phyloP scores from a whole-genome alignment of 2,113 vertebrate genomes.

The Fulmarus glacialis region DNA sequence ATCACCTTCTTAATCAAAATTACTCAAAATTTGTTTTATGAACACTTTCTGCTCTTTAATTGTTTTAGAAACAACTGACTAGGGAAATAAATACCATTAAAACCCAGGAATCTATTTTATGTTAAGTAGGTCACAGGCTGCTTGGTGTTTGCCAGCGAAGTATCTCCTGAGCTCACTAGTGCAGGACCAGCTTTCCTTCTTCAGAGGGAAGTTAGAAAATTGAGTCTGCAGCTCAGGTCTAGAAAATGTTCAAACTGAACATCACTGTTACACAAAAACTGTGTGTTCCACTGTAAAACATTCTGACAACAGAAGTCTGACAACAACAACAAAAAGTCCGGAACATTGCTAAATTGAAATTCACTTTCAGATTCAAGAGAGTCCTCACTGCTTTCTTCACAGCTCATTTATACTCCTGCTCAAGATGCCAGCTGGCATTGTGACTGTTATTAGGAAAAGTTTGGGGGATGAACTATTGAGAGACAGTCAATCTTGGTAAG shows the following conservation, averaged over 20 bases:
- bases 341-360: not conserved
- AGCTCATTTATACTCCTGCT: constrained; percentile 11
- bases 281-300: not conserved
- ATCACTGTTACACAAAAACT: not conserved
- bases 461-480: constrained; percentile 23
- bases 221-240: not conserved
- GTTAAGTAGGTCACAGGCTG: not conserved
- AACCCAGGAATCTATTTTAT: not conserved
- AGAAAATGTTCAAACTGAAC: not conserved
- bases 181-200: not conserved
- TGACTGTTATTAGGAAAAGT: not conserved
- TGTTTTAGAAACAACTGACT: not conserved
- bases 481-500: not conserved
- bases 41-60: not conserved
- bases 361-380: constrained; percentile 15
- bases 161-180: not conserved
- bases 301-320: not conserved
- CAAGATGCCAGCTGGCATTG: constrained; percentile 9
- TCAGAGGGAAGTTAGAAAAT: not conserved
- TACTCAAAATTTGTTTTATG: not conserved
- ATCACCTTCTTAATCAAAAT: not conserved
- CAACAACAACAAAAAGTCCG: not conserved
- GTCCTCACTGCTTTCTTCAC: not conserved
- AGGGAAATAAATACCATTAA: not conserved
- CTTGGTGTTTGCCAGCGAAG: not conserved